Conservation (phyloP, 2,113 vertebrate species). For the Ailuropoda melanoleuca region DNA sequence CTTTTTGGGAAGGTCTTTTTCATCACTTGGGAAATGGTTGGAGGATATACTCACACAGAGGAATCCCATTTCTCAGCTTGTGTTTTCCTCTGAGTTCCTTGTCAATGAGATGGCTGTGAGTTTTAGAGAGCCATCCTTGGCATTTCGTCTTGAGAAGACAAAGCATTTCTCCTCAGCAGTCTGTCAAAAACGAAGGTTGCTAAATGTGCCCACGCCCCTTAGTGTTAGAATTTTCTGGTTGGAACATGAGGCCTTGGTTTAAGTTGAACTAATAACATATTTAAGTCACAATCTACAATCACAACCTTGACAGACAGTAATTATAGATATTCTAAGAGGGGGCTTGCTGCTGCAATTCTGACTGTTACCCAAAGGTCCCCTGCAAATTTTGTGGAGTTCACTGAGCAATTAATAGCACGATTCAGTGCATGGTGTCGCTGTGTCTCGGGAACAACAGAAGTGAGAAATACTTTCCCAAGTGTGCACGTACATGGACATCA, state of each 20-base stretch:
- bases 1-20: neutral
- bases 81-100: neutral
- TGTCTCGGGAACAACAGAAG: neutral
- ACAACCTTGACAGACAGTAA: neutral
- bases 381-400: neutral
- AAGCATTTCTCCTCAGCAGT: neutral
- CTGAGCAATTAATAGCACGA: rapidly evolving
- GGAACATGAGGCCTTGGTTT: neutral
- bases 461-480: rapidly evolving
- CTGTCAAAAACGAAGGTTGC: neutral
- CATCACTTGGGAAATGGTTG: neutral
- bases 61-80: rapidly evolving
- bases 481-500: rapidly evolving
- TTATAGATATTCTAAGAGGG: neutral
- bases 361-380: neutral
- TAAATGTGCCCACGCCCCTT: rapidly evolving
- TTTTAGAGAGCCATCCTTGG: neutral
- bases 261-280: neutral
- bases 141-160: neutral
- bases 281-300: neutral
- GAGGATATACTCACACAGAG: neutral
- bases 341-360: neutral
- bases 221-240: neutral
- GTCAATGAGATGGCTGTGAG: neutral
- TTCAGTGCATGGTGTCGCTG: neutral